Evolutionary conservation across 2,888 invertebrate species (phyloP).

Genomic region (Polylopha cassiicola): DNA sequence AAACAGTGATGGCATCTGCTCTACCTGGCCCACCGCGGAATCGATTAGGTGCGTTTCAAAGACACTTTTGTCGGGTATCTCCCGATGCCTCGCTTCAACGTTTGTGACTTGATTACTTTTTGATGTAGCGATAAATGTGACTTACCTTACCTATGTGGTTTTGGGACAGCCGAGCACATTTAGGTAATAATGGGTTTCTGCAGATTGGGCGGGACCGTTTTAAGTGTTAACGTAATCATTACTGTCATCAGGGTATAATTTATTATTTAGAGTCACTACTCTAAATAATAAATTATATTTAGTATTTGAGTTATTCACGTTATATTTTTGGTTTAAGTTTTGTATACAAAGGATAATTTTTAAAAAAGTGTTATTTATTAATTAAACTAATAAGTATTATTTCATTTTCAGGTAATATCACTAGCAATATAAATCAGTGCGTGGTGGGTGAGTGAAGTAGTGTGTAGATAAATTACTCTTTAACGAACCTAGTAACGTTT

Average conservation of each 20-base stretch:
- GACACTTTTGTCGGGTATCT: slow-evolving; percentile 47
- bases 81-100: slow-evolving; percentile 57
- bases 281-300: no score
- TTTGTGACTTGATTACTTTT: slow-evolving; percentile 75
- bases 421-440: slow-evolving; percentile 22
- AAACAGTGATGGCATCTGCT: no score
- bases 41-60: slow-evolving; percentile 63
- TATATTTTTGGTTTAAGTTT: slow-evolving; percentile 13
- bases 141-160: slow-evolving; percentile 59
- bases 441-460: slow-evolving; percentile 39
- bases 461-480: slow-evolving; percentile 28
- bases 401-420: slow-evolving; percentile 22
- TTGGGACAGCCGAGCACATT: slow-evolving; percentile 55
- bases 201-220: slow-evolving; percentile 57
- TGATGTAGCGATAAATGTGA: slow-evolving; percentile 75
- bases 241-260: slow-evolving; percentile 38
- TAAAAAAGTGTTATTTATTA: no score
- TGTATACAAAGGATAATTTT: no score
- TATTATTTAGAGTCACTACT: slow-evolving; percentile 22
- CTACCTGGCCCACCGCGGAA: slow-evolving; percentile 37
- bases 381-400: slow-evolving; percentile 6
- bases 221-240: slow-evolving; percentile 65
- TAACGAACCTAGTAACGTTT: slow-evolving; percentile 40
- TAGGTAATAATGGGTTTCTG: slow-evolving; percentile 64
- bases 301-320: slow-evolving; percentile 18